Evolutionary conservation across 2,888 invertebrate genomes (phyloP).

Genomic region (Xestia rhomboidea): DNA sequence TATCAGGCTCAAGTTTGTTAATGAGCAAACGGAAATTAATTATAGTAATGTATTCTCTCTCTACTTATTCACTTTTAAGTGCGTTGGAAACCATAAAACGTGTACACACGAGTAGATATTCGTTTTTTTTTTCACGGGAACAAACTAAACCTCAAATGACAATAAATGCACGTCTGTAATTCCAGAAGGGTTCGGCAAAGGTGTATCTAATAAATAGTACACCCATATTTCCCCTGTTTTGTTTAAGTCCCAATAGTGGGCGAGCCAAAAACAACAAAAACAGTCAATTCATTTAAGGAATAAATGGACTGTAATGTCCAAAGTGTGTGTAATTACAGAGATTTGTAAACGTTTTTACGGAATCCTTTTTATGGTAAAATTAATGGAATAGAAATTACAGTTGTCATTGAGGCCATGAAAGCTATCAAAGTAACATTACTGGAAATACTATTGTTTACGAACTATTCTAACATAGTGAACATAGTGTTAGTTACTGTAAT

Average conservation of each 20-base stretch:
- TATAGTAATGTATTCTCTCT: neutral
- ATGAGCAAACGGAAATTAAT: neutral
- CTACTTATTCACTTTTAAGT: neutral
- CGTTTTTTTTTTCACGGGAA: neutral
- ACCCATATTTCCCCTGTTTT: too few relatives aligned
- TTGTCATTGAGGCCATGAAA: constrained; percentile 26
- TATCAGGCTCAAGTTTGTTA: neutral
- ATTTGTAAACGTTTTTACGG: constrained; percentile 32
- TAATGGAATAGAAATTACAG: constrained; percentile 49
- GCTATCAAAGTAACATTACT: constrained; percentile 42
- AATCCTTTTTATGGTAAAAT: constrained; percentile 37
- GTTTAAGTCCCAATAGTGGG: too few relatives aligned
- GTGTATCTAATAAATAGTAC: too few relatives aligned
- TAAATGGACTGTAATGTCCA: constrained; percentile 6
- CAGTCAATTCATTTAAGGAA: constrained; percentile 5
- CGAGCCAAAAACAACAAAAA: too few relatives aligned
- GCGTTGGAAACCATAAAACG: neutral
- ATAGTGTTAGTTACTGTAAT: neutral
- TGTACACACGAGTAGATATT: neutral
- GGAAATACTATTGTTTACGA: constrained; percentile 20
- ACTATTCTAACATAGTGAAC: neutral
- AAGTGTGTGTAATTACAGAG: constrained; percentile 36
- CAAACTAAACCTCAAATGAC: neutral
- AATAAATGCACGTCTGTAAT: too few relatives aligned
- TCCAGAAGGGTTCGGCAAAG: too few relatives aligned